Percentiles rank a stretch among this genome's conserved stretches.
phyloP scores from a whole-genome alignment of 2,797 vertebrate species.

The Chrosomus eos region DNA sequence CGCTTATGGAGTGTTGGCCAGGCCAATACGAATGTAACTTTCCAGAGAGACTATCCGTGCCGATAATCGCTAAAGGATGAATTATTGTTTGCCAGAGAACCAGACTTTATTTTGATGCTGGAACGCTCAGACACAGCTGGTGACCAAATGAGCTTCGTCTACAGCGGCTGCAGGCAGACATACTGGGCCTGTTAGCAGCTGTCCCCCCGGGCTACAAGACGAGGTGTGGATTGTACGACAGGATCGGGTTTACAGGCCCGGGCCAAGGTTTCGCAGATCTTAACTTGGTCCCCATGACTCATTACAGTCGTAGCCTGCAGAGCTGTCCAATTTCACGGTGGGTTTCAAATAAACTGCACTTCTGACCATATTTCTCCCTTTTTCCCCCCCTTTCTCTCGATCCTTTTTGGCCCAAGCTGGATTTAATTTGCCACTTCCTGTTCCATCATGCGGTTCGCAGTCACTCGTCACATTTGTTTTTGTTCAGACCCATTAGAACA shows the following conservation, averaged over 20 bases:
- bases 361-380: slow-evolving; percentile 58
- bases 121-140: slow-evolving; percentile 69
- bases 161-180: slow-evolving; percentile 43
- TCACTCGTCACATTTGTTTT: slow-evolving; percentile 71
- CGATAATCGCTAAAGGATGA: slow-evolving; percentile 28
- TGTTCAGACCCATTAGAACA: slow-evolving; percentile 65
- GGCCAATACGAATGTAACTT: not conserved
- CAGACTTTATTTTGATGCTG: slow-evolving; percentile 50
- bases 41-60: slow-evolving; percentile 9
- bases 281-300: slow-evolving; percentile 61
- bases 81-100: slow-evolving; percentile 37
- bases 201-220: slow-evolving; percentile 55
- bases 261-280: slow-evolving; percentile 53
- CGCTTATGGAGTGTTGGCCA: not conserved
- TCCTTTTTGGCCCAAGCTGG: slow-evolving; percentile 66
- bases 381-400: slow-evolving; percentile 23
- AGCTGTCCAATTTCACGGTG: slow-evolving; percentile 80
- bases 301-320: slow-evolving; percentile 70
- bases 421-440: slow-evolving; percentile 78
- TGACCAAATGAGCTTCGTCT: slow-evolving; percentile 58
- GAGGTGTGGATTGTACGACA: slow-evolving; percentile 58
- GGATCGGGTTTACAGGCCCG: slow-evolving; percentile 40
- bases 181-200: slow-evolving; percentile 50
- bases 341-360: slow-evolving; percentile 77
- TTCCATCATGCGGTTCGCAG: slow-evolving; percentile 59